Base-by-base conservation (phyloP, 2,797 vertebrate species). In the Semaprochilodus insignis region DNA sequence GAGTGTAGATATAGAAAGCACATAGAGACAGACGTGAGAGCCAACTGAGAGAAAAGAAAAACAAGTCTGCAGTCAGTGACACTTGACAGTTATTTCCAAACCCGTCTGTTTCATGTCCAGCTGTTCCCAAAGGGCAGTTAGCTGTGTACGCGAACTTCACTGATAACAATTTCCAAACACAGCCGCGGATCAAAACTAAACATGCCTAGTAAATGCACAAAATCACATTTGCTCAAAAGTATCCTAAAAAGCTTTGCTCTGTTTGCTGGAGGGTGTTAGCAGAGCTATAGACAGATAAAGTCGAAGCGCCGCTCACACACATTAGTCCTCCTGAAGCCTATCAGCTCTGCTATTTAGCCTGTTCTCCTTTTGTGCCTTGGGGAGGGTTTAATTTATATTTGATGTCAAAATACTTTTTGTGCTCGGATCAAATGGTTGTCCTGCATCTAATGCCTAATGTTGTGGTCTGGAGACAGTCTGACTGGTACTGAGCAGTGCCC, bases 21-120 rank as follows among this genome's bases (percentile, higher is more conserved):
- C 27, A 73, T 16, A 65, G 19, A 67, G 67, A 16, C 17, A 16
- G 52, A 10, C 5, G 17, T 17, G 54, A 57, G 52, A 80, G 77
- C 71, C 76, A 79, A 65, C 27, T 5, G 6, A 40, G 31, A 59
- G 78, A 63, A 74, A 81, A 36, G 73, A 23, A 79, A 74, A 81
- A 66, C 59, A 59, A 44, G 44, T 36, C 51, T 48, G 19, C 16
- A 75, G 54, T 55, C 52, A 85, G 55, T n/a, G 44, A 55, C 66
- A 72, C 77, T 63, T 23, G 66, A 60, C n/a, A 17, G 65, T 72
- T 17, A 65, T 77, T 65, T 63, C 57, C 55, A 84, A 80, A 84
- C 80, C 17, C 80, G 69, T 85, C 82, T 85, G 82, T 82, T 86
- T 74, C 66, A 66, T 66, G 63, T 55, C 69, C 86, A 81, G 55